Evolutionary conservation across 53 echinoderm and acorn worm species (phyloP).

Genomic region (Pentamera pediparva): DNA sequence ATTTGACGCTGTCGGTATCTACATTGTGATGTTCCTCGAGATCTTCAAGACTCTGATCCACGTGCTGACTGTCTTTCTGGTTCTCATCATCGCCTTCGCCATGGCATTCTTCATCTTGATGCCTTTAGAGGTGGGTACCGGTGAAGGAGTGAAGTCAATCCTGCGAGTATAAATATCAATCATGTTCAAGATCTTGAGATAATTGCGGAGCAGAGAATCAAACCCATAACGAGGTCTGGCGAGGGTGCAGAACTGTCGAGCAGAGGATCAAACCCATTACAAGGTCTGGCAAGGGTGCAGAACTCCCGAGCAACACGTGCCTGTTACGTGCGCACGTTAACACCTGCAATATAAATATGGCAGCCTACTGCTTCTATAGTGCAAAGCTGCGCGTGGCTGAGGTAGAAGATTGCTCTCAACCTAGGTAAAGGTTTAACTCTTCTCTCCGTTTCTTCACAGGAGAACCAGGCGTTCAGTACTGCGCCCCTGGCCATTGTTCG

Average conservation of each 20-base stretch:
- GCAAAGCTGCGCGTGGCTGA: too few species aligned
- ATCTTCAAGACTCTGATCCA: conserved; percentile 68
- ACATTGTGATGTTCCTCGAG: conserved; percentile 87
- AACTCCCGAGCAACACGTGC: too few species aligned
- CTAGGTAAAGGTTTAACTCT: too few species aligned
- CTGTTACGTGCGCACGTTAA: too few species aligned
- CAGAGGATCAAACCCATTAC: too few species aligned
- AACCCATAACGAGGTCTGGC: too few species aligned
- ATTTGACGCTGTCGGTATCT: conserved; percentile 65
- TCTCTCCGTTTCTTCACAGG: conserved; percentile 13
- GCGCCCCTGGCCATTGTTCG: conserved; percentile 55
- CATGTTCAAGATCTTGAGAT: neutral
- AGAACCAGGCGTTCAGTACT: conserved; percentile 54
- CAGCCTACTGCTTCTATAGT: too few species aligned
- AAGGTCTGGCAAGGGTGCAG: too few species aligned
- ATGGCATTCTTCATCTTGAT: conserved; percentile 76
- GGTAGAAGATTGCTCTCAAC: too few species aligned
- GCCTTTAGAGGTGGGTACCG: conserved; percentile 64
- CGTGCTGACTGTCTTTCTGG: conserved; percentile 64
- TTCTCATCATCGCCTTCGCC: conserved; percentile 73
- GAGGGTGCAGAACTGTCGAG: too few species aligned
- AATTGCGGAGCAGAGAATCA: too few species aligned
- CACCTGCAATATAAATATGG: too few species aligned
- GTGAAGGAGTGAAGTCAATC: neutral
- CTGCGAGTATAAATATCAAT: neutral